Evolutionary conservation across 2,797 vertebrate species (phyloP), one percentile per base, ranked within the genome.

Genomic region (Ctenochaetus hawaiiensis): DNA sequence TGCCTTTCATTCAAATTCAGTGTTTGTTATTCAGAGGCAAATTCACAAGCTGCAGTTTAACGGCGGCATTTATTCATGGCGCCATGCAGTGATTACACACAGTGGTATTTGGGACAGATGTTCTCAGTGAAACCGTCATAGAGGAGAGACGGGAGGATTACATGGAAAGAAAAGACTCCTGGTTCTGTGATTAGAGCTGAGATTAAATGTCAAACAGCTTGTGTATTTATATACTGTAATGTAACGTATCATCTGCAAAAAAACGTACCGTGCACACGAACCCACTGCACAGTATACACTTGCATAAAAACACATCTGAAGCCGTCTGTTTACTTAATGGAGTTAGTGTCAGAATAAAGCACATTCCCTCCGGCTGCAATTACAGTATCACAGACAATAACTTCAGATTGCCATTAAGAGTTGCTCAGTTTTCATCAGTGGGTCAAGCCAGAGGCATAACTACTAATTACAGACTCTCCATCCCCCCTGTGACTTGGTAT

Each of bases 401-500:
- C 16, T 77, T 81, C 17, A 75, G 67, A 81, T 63, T 70, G 72
- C 63, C 59, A 51, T 60, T 69, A 76, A 87, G 64, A 84, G 77
- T 78, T 82, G 68, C 72, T 78, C 17, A 43, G 65, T 77, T 82
- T 53, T 84, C 76, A 85, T 90, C 63, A 73, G 44, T 77, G 62
- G 91, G 89, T 93, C 83, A 90, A 81, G 74, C 80, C 74, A 78
- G 77, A 82, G 88, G 80, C 87, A 79, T 23, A 81, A 61, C 30
- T 58, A 48, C 78, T 88, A 89, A 91, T 93, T 88, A 87, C 43
- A 72, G 72, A 69, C 54, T 47, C 54, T 67, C 52, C 13, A 6
- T 75, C 58, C 84, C 84, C 77, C 83, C 30, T 51, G 72, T 71
- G 83, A 89, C 82, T 71, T 64, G 57, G 60, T 86, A 72, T 91